Conservation (phyloP, 2,797 vertebrate species). For the Dryobates pubescens region DNA sequence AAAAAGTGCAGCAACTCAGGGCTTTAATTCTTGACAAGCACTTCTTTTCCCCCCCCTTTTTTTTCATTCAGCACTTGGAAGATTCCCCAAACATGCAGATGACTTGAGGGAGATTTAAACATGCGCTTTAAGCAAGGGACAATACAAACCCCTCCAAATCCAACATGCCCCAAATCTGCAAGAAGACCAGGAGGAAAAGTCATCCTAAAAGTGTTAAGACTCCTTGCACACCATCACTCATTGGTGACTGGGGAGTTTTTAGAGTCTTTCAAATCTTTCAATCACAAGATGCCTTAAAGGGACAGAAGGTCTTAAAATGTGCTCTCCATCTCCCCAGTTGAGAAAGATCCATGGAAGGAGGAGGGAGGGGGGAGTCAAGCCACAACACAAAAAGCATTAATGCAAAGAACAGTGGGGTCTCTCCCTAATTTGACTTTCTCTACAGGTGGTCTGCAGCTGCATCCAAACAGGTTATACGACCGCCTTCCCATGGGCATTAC, state of each 20-base stretch:
- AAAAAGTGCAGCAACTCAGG: constrained; percentile 31
- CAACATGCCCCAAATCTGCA: constrained; percentile 50
- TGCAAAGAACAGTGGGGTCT: constrained; percentile 89
- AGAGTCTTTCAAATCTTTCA: constrained; percentile 77
- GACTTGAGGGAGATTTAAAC: constrained; percentile 44
- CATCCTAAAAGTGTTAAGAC: constrained; percentile 61
- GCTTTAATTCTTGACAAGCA: constrained; percentile 31
- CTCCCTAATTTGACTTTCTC: constrained; percentile 95
- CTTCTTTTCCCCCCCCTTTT: background rate
- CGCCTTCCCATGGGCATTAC: constrained; percentile 77
- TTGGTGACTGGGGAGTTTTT: constrained; percentile 75
- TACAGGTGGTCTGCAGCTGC: constrained; percentile 96
- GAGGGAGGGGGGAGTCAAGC: constrained; percentile 76
- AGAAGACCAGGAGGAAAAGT: constrained; percentile 61
- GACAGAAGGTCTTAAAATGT: constrained; percentile 80
- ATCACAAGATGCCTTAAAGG: constrained; percentile 80
- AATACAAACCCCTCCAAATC: background rate
- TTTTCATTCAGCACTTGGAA: constrained; percentile 8
- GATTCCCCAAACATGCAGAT: constrained; percentile 17
- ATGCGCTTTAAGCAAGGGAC: background rate
- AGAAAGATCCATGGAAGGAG: constrained; percentile 75
- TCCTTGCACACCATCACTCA: constrained; percentile 54
- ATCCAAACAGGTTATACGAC: constrained; percentile 87
- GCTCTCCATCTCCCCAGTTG: constrained; percentile 74
- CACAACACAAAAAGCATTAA: constrained; percentile 86